A percentile compares a stretch with the other conserved stretches of the same genome.
Evolutionary conservation across 2,113 vertebrate genomes (phyloP).

Genomic region (Myotis lucifugus): DNA sequence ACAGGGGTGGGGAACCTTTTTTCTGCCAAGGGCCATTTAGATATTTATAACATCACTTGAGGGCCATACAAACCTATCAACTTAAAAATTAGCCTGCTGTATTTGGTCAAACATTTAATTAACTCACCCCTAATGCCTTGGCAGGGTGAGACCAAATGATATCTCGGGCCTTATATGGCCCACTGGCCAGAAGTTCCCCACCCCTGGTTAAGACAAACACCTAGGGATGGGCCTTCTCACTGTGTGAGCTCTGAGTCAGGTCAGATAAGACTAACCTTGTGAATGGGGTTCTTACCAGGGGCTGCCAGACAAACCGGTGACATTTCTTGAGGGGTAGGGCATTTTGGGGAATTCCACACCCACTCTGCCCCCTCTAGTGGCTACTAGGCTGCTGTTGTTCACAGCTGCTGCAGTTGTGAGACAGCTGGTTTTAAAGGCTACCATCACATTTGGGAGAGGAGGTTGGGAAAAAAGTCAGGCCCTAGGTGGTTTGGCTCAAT

Average conservation of each 20-base stretch:
- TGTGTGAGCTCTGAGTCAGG: background rate
- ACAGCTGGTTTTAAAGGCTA: background rate
- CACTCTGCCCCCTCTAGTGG: slow-evolving; percentile 65
- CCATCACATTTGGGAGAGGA: background rate
- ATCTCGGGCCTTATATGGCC: no score
- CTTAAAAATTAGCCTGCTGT: no score
- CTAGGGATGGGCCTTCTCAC: background rate
- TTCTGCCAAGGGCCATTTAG: no score
- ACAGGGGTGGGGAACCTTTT: no score
- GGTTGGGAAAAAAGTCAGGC: background rate
- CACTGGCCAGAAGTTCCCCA: no score
- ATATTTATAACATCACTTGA: no score
- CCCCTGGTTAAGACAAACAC: background rate
- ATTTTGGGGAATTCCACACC: background rate
- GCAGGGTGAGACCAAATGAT: no score
- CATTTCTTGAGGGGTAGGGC: background rate
- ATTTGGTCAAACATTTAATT: no score
- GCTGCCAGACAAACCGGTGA: background rate
- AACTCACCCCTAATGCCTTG: no score
- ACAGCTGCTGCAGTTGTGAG: background rate
- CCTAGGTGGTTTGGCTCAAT: no score
- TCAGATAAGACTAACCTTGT: background rate
- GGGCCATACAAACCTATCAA: no score
- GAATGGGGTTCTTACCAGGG: background rate
- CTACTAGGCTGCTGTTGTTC: background rate